Evolutionary conservation across 2,113 vertebrate genomes (phyloP).

Genomic region (Bubo bubo): DNA sequence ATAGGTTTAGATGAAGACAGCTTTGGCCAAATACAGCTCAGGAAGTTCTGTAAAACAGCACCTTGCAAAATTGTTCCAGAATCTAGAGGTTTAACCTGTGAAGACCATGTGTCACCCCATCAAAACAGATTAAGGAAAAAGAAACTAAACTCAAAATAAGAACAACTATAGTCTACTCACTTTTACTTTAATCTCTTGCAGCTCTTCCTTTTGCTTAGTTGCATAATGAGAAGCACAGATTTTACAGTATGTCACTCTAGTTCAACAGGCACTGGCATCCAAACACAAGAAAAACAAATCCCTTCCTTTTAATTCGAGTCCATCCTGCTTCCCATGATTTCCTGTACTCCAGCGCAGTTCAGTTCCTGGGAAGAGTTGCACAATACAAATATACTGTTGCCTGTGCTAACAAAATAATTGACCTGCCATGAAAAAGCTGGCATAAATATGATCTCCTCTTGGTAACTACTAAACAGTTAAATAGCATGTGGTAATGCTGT

Average conservation of each 20-base stretch:
- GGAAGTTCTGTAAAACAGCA: neutral
- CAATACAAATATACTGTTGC: constrained; percentile 33
- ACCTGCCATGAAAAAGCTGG: neutral
- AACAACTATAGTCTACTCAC: neutral
- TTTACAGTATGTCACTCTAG: neutral
- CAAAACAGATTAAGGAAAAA: neutral
- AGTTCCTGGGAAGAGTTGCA: constrained; percentile 63
- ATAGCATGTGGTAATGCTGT: neutral
- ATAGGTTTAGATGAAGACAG: neutral
- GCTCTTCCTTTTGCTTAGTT: neutral
- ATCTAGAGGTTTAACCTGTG: neutral
- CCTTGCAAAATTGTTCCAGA: neutral
- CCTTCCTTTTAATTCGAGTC: constrained; percentile 40
- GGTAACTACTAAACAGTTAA: neutral
- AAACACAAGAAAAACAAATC: constrained; percentile 22
- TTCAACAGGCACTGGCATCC: neutral
- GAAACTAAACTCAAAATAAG: neutral
- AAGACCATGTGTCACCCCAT: neutral
- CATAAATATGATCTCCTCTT: constrained; percentile 29
- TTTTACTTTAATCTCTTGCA: neutral
- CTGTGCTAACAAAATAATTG: constrained; percentile 46
- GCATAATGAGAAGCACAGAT: neutral
- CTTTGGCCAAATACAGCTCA: neutral
- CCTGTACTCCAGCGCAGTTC: constrained; percentile 5
- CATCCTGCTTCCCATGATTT: constrained; percentile 40